phyloP scores from a whole-genome alignment of 1,140 invertebrate genomes.

The Aphaenogaster floridana region DNA sequence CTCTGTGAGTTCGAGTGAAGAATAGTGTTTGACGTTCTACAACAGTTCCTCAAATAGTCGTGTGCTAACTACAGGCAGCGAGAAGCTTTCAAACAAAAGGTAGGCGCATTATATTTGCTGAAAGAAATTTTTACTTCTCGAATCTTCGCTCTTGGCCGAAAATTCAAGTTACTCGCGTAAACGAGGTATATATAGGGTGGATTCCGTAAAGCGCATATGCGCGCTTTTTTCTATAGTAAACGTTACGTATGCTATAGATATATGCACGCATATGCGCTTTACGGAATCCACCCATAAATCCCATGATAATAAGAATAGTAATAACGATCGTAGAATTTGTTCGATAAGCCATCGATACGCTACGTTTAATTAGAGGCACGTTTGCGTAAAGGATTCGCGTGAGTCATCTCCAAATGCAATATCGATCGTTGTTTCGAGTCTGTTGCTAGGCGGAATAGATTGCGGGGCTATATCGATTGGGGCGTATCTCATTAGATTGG shows the following conservation, averaged over 20 bases:
- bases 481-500: background rate
- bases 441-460: conserved; percentile 36
- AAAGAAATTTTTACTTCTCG: background rate
- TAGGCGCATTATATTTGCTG: background rate
- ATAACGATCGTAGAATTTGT: background rate
- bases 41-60: background rate
- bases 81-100: conserved; percentile 39
- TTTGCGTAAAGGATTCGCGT: background rate
- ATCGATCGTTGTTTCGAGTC: conserved; percentile 25
- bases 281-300: too few species aligned
- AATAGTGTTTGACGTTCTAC: background rate
- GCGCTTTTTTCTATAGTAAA: too few species aligned
- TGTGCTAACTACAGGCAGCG: background rate
- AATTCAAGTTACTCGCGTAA: background rate
- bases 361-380: background rate
- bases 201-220: too few species aligned
- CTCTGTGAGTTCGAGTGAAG: background rate
- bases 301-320: background rate
- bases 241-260: too few species aligned
- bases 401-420: background rate
- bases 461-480: too few species aligned
- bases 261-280: too few species aligned
- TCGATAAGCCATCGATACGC: background rate
- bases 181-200: background rate
- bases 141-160: background rate